Evolutionary conservation across 2,113 vertebrate genomes (phyloP), one percentile per base, ranked within the genome.

Genomic region (Grallaria varia): DNA sequence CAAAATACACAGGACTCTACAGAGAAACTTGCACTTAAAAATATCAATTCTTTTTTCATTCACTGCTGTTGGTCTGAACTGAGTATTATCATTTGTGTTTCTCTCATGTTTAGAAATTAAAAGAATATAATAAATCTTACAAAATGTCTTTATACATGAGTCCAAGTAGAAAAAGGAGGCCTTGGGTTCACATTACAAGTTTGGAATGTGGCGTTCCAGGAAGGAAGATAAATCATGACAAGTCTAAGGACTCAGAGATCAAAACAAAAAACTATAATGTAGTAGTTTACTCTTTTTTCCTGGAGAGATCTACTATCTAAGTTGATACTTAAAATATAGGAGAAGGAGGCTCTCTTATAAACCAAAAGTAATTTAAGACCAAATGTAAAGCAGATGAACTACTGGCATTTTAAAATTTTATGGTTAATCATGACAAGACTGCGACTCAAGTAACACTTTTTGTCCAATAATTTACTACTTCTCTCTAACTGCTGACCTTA

Each of bases 41-140:
- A 80, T 52, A 87, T 3, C 5, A 13, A 4, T 15, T 44, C 18
- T 42, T 87, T 63, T 75, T 64, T 40, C 30, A 44, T 95, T 93
- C 95, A 86, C 87, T 88, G 87, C 87, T 95, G 95, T 94, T 93
- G 90, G 88, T 96, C 93, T 84, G 80, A 87, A 91, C 47, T 27
- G n/a, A 90, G 64, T 66, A 75, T 89, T 75, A 94, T 82, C 49
- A 82, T 63, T 91, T 88, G 76, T 86, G 82, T 71, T 84, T 90
- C 82, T 47, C 75, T 86, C 0, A 0, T 95, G 78, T 95, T 95
- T 74, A 87, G 47, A 94, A 96, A 78, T 84, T 95, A 88, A 76
- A 93, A 93, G 94, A 96, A 94, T 78, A 87, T 69, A 87, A 82
- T 95, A 94, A 89, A 96, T 96, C 91, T 97, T 74, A 79, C 24